Percentiles rank a stretch among this genome's conserved stretches.
phyloP scores from a whole-genome alignment of 1,140 invertebrate species.

The Zeugodacus cucurbitae region DNA sequence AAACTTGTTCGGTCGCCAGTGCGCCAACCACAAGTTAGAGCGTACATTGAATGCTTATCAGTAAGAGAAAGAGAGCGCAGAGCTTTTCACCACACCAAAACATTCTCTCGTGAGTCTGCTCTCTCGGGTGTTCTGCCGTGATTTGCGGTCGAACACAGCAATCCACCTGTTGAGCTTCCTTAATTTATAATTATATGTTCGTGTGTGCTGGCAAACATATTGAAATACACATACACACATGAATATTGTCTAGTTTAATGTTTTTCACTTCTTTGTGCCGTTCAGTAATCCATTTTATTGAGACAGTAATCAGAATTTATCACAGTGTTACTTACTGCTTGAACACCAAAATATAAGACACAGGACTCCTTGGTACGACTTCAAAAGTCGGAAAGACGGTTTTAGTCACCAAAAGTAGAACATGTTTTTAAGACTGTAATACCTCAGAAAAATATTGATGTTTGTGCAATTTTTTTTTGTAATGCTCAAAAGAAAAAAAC shows the following conservation, averaged over 20 bases:
- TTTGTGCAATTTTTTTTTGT: no score
- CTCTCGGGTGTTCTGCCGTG: not conserved
- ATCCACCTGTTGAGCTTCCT: not conserved
- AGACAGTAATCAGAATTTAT: no score
- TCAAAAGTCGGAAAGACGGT: no score
- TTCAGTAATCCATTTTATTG: not conserved
- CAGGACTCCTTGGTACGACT: no score
- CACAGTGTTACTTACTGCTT: no score
- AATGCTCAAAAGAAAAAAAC: no score
- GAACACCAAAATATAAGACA: no score
- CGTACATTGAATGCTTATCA: not conserved
- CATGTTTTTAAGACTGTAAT: no score
- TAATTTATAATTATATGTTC: not conserved
- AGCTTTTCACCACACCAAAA: constrained; percentile 24
- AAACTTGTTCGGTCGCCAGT: not conserved
- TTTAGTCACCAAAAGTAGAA: no score
- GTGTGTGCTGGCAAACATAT: not conserved
- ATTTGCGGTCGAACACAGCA: not conserved
- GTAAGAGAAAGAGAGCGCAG: not conserved
- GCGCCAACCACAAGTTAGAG: not conserved
- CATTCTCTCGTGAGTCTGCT: not conserved
- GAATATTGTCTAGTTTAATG: no score
- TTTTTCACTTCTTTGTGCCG: not conserved
- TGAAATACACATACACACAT: not conserved
- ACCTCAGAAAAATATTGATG: no score